These are phyloP conservation scores for Lasioglossum baleicum DNA, from an alignment of 1,140 invertebrate species.

Conservation along the genomic window DNA sequence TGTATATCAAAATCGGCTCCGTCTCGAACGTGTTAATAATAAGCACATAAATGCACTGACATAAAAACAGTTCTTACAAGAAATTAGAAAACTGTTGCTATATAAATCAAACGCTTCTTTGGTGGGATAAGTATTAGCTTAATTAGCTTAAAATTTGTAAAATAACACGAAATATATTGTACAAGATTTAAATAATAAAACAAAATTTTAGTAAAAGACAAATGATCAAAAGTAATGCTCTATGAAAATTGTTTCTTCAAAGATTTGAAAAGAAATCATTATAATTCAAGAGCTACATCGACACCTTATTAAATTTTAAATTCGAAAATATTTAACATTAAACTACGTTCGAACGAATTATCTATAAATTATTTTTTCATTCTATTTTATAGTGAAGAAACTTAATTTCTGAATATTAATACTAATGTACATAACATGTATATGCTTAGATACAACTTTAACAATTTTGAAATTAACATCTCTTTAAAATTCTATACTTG, in stretches of 20 bases:
- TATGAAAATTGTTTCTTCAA: background rate
- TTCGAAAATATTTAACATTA: too few relatives aligned
- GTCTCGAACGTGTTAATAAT: background rate
- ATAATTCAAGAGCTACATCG: background rate
- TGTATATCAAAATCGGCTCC: too few relatives aligned
- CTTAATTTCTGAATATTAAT: background rate
- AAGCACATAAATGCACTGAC: slow-evolving; percentile 10
- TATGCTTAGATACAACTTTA: slow-evolving; percentile 13
- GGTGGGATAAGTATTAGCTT: slow-evolving; percentile 42
- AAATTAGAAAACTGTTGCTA: slow-evolving; percentile 17
- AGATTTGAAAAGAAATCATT: background rate
- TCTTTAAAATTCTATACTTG: background rate
- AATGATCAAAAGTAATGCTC: background rate
- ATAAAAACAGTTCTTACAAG: slow-evolving; percentile 11
- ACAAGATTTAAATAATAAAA: background rate
- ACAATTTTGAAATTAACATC: background rate
- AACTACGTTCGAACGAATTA: background rate
- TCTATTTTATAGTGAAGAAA: slow-evolving; percentile 14
- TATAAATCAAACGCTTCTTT: slow-evolving; percentile 47
- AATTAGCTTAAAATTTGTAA: slow-evolving; percentile 40
- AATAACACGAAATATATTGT: slow-evolving; percentile 18
- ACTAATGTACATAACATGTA: slow-evolving; percentile 11
- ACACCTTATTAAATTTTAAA: background rate
- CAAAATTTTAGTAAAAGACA: background rate
- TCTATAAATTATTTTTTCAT: slow-evolving; percentile 35